A percentile compares a stretch with the other conserved stretches of the same genome.
Conservation (phyloP, 1,140 invertebrate species). For the Habropoda laboriosa region DNA sequence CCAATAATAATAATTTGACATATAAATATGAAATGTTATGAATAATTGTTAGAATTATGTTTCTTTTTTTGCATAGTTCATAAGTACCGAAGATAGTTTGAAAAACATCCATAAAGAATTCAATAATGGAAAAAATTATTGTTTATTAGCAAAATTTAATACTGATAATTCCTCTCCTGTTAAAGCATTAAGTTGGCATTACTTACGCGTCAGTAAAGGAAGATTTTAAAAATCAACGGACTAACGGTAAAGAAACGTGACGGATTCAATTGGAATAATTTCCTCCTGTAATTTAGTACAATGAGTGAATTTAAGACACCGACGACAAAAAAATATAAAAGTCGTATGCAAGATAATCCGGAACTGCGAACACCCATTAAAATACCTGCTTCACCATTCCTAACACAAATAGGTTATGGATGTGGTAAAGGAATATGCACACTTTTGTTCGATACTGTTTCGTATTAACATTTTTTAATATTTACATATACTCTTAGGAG, state of each 20-base stretch:
- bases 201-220: not conserved
- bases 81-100: not conserved
- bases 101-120: not conserved
- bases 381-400: constrained; percentile 87
- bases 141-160: not conserved
- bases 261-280: not conserved
- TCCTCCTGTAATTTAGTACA: not conserved
- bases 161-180: not conserved
- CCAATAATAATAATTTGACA: not conserved
- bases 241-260: not conserved
- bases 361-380: constrained; percentile 77
- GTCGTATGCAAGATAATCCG: constrained; percentile 61
- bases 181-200: constrained; percentile 1
- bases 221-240: constrained; percentile 24
- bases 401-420: constrained; percentile 88
- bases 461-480: constrained; percentile 18
- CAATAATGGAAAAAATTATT: not conserved
- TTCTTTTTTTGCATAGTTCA: not conserved
- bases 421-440: constrained; percentile 83
- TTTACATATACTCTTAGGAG: constrained; percentile 81
- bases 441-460: not conserved
- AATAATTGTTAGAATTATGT: not conserved
- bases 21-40: not conserved
- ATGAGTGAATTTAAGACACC: constrained; percentile 78
- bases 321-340: constrained; percentile 59